These are phyloP conservation scores for Amphipyra berbera DNA, from an alignment of 2,888 invertebrate genomes.

Conservation along the genomic window DNA sequence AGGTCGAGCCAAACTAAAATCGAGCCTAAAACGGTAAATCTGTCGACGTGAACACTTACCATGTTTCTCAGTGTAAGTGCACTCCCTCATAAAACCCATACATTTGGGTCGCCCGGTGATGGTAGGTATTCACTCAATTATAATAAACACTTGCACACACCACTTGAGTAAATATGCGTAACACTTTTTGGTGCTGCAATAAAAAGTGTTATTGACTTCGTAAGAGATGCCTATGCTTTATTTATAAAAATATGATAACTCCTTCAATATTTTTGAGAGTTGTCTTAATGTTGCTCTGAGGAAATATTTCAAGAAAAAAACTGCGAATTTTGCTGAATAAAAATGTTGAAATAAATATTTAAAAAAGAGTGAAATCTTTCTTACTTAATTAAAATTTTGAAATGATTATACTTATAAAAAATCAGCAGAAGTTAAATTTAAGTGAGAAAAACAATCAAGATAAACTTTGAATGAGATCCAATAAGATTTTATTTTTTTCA, in stretches of 20 bases:
- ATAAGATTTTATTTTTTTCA: not conserved
- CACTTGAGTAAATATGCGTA: slow-evolving; percentile 29
- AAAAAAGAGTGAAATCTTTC: too few relatives aligned
- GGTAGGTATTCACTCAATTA: slow-evolving; percentile 48
- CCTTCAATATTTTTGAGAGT: too few relatives aligned
- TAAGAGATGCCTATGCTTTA: slow-evolving; percentile 20
- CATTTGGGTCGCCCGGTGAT: slow-evolving; percentile 74
- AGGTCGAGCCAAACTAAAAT: slow-evolving; percentile 11
- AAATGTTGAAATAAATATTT: too few relatives aligned
- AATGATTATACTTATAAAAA: too few relatives aligned
- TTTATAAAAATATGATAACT: too few relatives aligned
- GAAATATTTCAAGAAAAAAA: too few relatives aligned
- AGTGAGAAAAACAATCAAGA: not conserved
- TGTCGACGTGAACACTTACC: slow-evolving; percentile 71
- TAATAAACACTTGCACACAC: slow-evolving; percentile 34
- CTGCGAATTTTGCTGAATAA: too few relatives aligned
- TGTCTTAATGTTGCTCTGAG: too few relatives aligned
- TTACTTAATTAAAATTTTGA: too few relatives aligned
- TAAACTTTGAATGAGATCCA: not conserved
- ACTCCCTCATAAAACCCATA: slow-evolving; percentile 76
- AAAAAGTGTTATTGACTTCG: slow-evolving; percentile 26
- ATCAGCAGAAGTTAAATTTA: not conserved
- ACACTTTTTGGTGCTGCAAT: slow-evolving; percentile 52
- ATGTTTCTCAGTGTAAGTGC: slow-evolving; percentile 81
- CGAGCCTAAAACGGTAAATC: slow-evolving; percentile 40